Conservation (phyloP, 53 echinoderm and acorn worm genomes). For the Apostichopus leukothele region DNA sequence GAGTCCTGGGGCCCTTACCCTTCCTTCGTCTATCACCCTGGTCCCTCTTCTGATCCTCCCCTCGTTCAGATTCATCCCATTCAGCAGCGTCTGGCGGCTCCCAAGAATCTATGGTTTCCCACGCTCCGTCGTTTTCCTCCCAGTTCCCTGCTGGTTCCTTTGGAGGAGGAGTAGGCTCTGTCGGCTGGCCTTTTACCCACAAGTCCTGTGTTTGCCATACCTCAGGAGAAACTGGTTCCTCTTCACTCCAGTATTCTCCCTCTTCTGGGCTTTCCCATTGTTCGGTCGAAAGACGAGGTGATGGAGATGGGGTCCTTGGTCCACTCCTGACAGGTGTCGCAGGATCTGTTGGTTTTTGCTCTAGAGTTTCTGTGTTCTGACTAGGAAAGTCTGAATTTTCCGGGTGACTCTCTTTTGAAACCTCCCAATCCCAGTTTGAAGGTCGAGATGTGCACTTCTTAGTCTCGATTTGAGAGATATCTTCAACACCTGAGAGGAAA, state of each 20-base stretch:
- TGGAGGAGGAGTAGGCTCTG: slow-evolving; percentile 24
- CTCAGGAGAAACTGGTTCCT: slow-evolving; percentile 52
- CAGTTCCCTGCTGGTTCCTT: slow-evolving; percentile 47
- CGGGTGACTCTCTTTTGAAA: slow-evolving; percentile 35
- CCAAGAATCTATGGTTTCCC: slow-evolving; percentile 91
- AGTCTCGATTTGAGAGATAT: slow-evolving; percentile 35
- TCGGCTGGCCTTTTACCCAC: slow-evolving; percentile 51
- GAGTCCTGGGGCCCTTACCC: slow-evolving; percentile 91
- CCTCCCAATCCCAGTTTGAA: slow-evolving; percentile 63
- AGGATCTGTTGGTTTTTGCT: not conserved
- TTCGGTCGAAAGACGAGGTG: slow-evolving; percentile 14
- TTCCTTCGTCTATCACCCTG: slow-evolving; percentile 49
- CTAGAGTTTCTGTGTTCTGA: not conserved
- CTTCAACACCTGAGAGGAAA: slow-evolving; percentile 11
- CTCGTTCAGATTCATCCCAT: slow-evolving; percentile 48
- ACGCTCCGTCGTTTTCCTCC: slow-evolving; percentile 64
- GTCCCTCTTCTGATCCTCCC: slow-evolving; percentile 58
- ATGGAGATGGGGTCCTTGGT: slow-evolving; percentile 41
- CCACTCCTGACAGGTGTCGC: slow-evolving; percentile 8
- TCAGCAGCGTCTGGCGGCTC: slow-evolving; percentile 78
- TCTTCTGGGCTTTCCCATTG: slow-evolving; percentile 29
- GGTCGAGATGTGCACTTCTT: slow-evolving; percentile 48
- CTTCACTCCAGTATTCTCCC: slow-evolving; percentile 40
- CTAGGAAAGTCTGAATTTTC: not conserved
- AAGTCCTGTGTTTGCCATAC: slow-evolving; percentile 57